Evolutionary conservation across 1,140 invertebrate species (phyloP).

Genomic region (Spodoptera frugiperda): DNA sequence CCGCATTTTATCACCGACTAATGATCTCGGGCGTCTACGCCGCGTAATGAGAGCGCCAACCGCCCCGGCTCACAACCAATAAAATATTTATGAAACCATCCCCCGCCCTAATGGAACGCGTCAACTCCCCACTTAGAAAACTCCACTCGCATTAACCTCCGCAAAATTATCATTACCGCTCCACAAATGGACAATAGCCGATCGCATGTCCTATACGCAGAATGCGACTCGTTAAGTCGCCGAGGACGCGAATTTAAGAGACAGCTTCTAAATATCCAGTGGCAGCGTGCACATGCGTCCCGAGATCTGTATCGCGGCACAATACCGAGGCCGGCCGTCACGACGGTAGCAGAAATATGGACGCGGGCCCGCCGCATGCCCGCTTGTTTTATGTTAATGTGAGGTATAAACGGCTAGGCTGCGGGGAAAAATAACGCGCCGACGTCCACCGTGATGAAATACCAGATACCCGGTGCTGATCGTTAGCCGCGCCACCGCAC

Average conservation of each 20-base stretch:
- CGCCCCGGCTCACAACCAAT: conserved; percentile 71
- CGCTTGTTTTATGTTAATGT: conserved; percentile 85
- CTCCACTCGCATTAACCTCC: conserved; percentile 64
- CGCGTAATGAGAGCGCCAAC: conserved; percentile 69
- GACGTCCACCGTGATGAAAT: conserved; percentile 69
- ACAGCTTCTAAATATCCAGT: conserved; percentile 84
- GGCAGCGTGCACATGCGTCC: conserved; percentile 77
- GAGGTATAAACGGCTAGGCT: conserved; percentile 67
- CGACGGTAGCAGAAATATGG: conserved; percentile 83
- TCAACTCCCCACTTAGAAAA: conserved; percentile 64
- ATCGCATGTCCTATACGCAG: conserved; percentile 81
- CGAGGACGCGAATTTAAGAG: conserved; percentile 80
- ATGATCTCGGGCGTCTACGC: conserved; percentile 69
- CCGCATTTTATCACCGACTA: conserved; percentile 77
- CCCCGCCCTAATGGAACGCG: conserved; percentile 72
- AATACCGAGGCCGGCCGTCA: conserved; percentile 79
- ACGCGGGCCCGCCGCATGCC: conserved; percentile 68
- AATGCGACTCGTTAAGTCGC: conserved; percentile 82
- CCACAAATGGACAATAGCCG: conserved; percentile 76
- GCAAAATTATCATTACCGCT: conserved; percentile 45
- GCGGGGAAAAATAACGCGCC: conserved; percentile 74
- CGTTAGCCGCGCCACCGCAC: conserved; percentile 24
- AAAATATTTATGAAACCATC: conserved; percentile 82
- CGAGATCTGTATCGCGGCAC: conserved; percentile 83
- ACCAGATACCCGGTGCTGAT: conserved; percentile 63